Conservation (phyloP, 2,797 vertebrate species). For the Xerus rutilus region DNA sequence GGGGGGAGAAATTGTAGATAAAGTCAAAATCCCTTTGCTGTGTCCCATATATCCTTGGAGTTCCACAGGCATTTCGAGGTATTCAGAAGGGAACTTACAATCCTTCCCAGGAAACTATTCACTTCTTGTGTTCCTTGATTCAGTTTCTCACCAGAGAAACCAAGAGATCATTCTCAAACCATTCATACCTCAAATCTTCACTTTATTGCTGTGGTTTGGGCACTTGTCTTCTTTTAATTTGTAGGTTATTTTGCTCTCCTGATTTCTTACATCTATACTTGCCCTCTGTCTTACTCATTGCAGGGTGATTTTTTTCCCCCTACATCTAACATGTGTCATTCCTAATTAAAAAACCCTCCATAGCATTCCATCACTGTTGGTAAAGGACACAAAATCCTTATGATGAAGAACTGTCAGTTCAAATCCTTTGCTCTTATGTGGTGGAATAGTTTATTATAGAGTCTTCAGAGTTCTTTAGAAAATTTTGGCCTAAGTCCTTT, state of each 20-base stretch:
- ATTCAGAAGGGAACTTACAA: background rate
- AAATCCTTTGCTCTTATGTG: background rate
- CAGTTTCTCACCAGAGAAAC: background rate
- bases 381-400: background rate
- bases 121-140: background rate
- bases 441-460: background rate
- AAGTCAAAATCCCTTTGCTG: background rate
- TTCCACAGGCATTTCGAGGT: background rate
- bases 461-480: background rate
- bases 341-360: background rate
- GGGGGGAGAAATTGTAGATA: background rate
- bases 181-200: background rate
- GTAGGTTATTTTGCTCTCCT: background rate
- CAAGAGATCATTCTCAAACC: background rate
- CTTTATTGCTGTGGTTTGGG: background rate
- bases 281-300: background rate
- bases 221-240: background rate
- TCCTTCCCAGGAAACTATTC: background rate
- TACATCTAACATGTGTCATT: background rate
- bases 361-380: background rate
- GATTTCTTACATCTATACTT: background rate
- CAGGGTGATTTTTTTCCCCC: background rate
- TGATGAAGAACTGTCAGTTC: background rate
- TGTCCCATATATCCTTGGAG: background rate
- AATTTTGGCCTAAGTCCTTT: background rate